Conservation (phyloP, 2,888 invertebrate species). For the Willowsia nigromaculata region DNA sequence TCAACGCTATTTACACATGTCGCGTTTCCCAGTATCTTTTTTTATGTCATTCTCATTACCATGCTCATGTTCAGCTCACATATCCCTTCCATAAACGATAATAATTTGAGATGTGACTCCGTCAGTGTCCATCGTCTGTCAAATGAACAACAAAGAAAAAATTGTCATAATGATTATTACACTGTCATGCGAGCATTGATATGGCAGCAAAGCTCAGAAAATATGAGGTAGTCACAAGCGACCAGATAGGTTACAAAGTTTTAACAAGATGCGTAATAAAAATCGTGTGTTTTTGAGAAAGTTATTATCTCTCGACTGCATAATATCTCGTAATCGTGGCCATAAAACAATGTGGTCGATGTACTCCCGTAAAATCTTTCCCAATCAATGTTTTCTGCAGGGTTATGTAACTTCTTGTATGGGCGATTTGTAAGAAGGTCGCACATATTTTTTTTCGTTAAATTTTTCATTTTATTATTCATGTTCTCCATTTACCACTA, state of each 20-base stretch:
- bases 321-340: not conserved
- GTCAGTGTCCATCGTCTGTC: not conserved
- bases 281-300: constrained; percentile 8
- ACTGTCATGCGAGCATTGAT: not conserved
- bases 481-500: not conserved
- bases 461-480: not conserved
- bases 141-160: not conserved
- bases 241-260: not conserved
- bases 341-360: constrained; percentile 3
- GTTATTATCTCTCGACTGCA: not conserved
- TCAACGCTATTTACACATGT: not conserved
- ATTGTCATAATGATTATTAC: not conserved
- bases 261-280: constrained; percentile 29
- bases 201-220: not conserved
- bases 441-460: not conserved
- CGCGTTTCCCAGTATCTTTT: not conserved
- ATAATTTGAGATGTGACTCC: not conserved
- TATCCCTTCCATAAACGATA: not conserved
- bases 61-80: not conserved
- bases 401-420: not conserved
- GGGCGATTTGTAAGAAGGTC: constrained; percentile 26
- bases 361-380: not conserved
- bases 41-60: not conserved
- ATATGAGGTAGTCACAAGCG: not conserved
- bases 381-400: not conserved